Evolutionary conservation across 2,888 invertebrate species (phyloP).

Genomic region (Drosophila barbarae): DNA sequence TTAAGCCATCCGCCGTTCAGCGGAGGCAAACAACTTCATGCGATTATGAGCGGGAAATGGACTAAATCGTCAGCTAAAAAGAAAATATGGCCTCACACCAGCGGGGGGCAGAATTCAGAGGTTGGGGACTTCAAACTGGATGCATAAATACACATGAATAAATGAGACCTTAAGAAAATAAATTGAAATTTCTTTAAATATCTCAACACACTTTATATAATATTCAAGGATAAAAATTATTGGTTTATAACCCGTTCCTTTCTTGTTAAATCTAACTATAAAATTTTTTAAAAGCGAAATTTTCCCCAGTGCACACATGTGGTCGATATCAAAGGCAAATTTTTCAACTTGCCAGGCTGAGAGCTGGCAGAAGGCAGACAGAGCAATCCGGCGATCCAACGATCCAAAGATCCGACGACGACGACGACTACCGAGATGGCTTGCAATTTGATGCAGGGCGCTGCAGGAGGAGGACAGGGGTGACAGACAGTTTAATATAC

Average conservation of each 20-base stretch:
- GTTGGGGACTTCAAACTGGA: slow-evolving; percentile 30
- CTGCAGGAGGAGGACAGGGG: slow-evolving; percentile 31
- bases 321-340: slow-evolving; percentile 69
- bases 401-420: slow-evolving; percentile 36
- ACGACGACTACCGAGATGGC: slow-evolving; percentile 21
- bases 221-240: no score
- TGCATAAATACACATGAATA: slow-evolving; percentile 17
- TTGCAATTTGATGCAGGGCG: slow-evolving; percentile 41
- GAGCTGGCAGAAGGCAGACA: slow-evolving; percentile 31
- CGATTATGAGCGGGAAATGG: slow-evolving; percentile 66
- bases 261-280: background rate
- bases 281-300: background rate
- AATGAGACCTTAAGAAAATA: background rate
- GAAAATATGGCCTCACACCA: slow-evolving; percentile 54
- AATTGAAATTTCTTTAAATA: background rate
- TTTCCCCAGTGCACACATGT: slow-evolving; percentile 29
- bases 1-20: slow-evolving; percentile 51
- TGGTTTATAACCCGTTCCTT: background rate
- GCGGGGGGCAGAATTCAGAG: slow-evolving; percentile 23
- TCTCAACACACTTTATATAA: background rate
- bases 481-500: slow-evolving; percentile 41
- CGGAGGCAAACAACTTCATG: slow-evolving; percentile 56
- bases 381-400: slow-evolving; percentile 33
- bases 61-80: slow-evolving; percentile 64
- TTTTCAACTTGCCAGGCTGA: slow-evolving; percentile 53